Conservation (phyloP, 1,140 invertebrate species). For the Drosophila orena region DNA sequence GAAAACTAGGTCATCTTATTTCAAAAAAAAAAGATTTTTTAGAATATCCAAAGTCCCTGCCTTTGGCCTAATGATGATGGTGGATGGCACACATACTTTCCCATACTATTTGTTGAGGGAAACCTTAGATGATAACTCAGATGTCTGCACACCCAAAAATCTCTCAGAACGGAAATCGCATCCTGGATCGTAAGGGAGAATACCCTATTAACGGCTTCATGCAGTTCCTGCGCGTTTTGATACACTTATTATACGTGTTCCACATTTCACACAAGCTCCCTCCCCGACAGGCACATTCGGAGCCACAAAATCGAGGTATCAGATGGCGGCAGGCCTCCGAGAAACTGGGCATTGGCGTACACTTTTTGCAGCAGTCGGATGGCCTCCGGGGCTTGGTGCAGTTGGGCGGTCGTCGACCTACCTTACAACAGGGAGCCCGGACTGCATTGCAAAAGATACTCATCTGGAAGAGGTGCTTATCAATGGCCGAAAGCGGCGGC, state of each 20-base stretch:
- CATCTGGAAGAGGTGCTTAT: constrained; percentile 31
- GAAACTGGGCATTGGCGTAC: constrained; percentile 52
- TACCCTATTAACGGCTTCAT: background rate
- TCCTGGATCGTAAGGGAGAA: constrained; percentile 16
- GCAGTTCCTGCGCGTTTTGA: constrained; percentile 5
- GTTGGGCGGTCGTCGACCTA: background rate
- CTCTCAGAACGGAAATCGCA: constrained; percentile 2
- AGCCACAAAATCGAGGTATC: constrained; percentile 13
- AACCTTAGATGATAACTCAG: too few species aligned
- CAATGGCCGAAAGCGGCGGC: background rate
- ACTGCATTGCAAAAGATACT: constrained; percentile 3
- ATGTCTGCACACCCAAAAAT: too few species aligned
- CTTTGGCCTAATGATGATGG: too few species aligned
- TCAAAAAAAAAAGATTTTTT: too few species aligned
- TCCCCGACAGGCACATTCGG: constrained; percentile 42
- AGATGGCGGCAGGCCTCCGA: constrained; percentile 41
- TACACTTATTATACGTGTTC: background rate
- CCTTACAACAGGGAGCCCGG: background rate
- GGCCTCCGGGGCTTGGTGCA: background rate
- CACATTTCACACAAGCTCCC: constrained; percentile 38
- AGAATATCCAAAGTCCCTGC: too few species aligned
- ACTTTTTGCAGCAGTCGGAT: constrained; percentile 4
- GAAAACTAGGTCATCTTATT: background rate
- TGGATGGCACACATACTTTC: too few species aligned
- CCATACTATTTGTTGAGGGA: too few species aligned